phyloP scores from a whole-genome alignment of 2,888 invertebrate species.

The Germaria angustata region DNA sequence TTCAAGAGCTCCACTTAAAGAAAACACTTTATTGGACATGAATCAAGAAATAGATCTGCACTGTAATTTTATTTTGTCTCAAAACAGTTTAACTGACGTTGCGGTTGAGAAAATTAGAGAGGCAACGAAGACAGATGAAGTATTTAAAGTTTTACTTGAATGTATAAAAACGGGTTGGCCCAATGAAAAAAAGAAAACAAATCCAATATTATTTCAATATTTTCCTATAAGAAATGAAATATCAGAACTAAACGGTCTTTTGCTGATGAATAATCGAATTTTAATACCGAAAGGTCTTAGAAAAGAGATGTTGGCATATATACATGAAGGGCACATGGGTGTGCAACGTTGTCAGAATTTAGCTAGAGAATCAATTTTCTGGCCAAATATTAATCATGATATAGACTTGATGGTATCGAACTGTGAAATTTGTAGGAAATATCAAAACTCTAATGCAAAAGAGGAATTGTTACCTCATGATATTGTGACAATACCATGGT shows the following conservation, averaged over 20 bases:
- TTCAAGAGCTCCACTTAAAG: not conserved
- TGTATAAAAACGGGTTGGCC: not conserved
- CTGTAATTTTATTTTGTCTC: not conserved
- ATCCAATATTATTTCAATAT: not conserved
- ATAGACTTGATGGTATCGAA: not conserved
- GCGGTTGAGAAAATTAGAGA: not conserved
- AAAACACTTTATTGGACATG: too few relatives aligned
- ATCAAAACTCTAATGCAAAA: not conserved
- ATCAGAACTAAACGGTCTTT: not conserved
- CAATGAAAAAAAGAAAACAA: not conserved
- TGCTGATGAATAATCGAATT: not conserved
- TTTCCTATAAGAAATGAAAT: not conserved
- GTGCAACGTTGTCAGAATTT: too few relatives aligned
- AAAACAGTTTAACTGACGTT: not conserved
- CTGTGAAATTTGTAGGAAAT: conserved; percentile 15
- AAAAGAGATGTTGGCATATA: too few relatives aligned
- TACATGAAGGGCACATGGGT: too few relatives aligned
- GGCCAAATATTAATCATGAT: not conserved
- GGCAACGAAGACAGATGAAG: not conserved
- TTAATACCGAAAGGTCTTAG: not conserved
- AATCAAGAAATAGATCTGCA: not conserved
- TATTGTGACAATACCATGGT: too few relatives aligned
- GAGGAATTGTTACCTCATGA: conserved; percentile 4
- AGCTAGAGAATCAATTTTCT: too few relatives aligned
- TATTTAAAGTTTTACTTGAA: not conserved